Percentiles rank a stretch among this genome's conserved stretches.
These are phyloP conservation scores for Bradysia coprophila DNA, from an alignment of 1,140 invertebrate genomes.

Conservation along the genomic window DNA sequence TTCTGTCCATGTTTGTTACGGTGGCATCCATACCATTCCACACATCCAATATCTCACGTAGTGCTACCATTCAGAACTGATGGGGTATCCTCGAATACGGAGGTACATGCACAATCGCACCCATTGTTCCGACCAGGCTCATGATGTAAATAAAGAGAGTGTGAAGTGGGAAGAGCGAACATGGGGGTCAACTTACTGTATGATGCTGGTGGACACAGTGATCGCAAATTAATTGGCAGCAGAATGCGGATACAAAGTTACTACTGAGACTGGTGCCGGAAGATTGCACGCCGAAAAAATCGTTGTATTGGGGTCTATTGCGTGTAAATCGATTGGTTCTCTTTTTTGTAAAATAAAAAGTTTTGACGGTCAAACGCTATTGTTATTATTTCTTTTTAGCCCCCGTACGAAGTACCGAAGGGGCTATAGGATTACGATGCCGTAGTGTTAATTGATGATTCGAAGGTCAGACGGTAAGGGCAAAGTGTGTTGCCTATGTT, in stretches of 20 bases:
- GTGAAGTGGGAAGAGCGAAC: conserved; percentile 33
- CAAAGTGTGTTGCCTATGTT: too few relatives aligned
- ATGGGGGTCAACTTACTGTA: conserved; percentile 62
- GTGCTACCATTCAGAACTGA: conserved; percentile 30
- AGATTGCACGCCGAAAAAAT: conserved; percentile 84
- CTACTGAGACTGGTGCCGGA: conserved; percentile 58
- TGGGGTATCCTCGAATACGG: conserved; percentile 27
- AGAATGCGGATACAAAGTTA: conserved; percentile 53
- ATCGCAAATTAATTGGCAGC: conserved; percentile 54
- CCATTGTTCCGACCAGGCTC: conserved; percentile 80
- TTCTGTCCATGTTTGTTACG: conserved; percentile 93
- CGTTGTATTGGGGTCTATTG: conserved; percentile 84
- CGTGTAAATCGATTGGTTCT: too few relatives aligned
- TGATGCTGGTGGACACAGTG: conserved; percentile 77
- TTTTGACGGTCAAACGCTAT: too few relatives aligned
- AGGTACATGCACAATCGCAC: conserved; percentile 67
- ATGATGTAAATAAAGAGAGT: conserved; percentile 39
- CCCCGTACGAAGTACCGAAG: too few relatives aligned
- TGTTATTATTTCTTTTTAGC: too few relatives aligned
- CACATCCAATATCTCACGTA: conserved; percentile 58
- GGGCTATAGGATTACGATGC: too few relatives aligned
- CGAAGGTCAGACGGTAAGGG: too few relatives aligned
- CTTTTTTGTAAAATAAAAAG: too few relatives aligned
- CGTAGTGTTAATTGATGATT: too few relatives aligned
- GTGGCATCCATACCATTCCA: conserved; percentile 47